Base-by-base conservation (phyloP, 1,140 invertebrate genomes). In the Zaprionus gabonicus region DNA sequence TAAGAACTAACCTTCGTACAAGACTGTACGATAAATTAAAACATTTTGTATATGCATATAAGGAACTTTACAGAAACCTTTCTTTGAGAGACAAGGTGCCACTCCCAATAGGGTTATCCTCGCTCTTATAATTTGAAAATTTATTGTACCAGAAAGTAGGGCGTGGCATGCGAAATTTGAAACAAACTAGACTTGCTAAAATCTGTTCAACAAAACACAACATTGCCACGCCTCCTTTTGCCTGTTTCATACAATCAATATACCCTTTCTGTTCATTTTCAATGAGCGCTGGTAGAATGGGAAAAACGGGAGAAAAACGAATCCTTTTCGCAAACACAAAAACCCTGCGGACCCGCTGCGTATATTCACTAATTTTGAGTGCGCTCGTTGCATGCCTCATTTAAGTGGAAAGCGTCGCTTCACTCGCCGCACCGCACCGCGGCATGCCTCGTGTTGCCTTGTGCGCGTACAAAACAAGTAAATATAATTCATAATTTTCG, bases 401-500 rank as follows among this genome's bases (percentile, higher is more conserved):
- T 82, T 74, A 76, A 76, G 74, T 60, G 58, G 64, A 56, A 73
- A 57, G 62, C 62, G 25, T 60, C 44, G 72, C 63, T 53, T n/a
- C 44, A 9, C 9, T 34, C 20, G 49, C 41, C 23, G 63, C 49
- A 6, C n/a, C n/a, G 28, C 0, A 31, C 56, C 31, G 4, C 17
- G 41, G 23, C 4, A n/a, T 23, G 31, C 27, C 12, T 62, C 59
- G 59, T n/a, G 7, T 62, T 15, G 44, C 28, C 13, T 64, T 28
- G 46, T 41, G 60, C 20, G 27, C 65, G 62, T 49, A 59, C 36
- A 72, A 31, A 75, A 78, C 78, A 80, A 81, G 84, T 77, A 84
- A 88, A 90, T 66, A 90, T 80, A 88, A 88, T 90, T 88, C 78
- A 88, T 78, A 90, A 80, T 80, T 77, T 79, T 80, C 65, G 73